These are phyloP conservation scores for Mixornis gularis DNA, from an alignment of 2,113 vertebrate genomes.

Conservation along the genomic window DNA sequence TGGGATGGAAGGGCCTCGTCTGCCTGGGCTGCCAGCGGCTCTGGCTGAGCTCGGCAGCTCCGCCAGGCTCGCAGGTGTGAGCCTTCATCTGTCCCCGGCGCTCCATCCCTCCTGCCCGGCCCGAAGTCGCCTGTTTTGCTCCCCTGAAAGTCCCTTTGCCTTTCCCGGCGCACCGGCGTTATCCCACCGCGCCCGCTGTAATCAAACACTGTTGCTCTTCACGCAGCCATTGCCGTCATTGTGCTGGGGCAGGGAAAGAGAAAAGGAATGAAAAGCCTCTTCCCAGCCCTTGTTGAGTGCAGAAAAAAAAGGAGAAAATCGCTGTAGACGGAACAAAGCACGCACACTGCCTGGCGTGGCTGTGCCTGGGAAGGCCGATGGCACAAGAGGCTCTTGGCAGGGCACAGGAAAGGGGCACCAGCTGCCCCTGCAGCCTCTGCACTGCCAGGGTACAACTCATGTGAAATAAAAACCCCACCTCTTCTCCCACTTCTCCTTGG, in stretches of 20 bases:
- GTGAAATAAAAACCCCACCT: background rate
- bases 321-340: background rate
- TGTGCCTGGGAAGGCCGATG: background rate
- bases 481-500: background rate
- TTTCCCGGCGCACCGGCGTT: rapidly evolving
- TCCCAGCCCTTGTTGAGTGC: background rate
- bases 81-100: background rate
- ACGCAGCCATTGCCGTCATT: background rate
- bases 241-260: background rate
- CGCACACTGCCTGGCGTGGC: background rate
- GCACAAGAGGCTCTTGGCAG: background rate
- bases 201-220: background rate
- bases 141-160: rapidly evolving
- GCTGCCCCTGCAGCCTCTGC: background rate
- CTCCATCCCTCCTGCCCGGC: background rate
- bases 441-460: rapidly evolving
- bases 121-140: background rate
- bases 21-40: background rate
- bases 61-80: background rate
- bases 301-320: background rate
- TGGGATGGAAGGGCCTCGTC: background rate
- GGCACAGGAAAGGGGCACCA: background rate
- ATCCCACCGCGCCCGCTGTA: background rate
- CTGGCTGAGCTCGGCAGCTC: background rate
- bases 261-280: background rate